Percentiles rank a stretch among this genome's conserved stretches.
phyloP scores from a whole-genome alignment of 2,113 vertebrate genomes.

The Hystrix cristata region DNA sequence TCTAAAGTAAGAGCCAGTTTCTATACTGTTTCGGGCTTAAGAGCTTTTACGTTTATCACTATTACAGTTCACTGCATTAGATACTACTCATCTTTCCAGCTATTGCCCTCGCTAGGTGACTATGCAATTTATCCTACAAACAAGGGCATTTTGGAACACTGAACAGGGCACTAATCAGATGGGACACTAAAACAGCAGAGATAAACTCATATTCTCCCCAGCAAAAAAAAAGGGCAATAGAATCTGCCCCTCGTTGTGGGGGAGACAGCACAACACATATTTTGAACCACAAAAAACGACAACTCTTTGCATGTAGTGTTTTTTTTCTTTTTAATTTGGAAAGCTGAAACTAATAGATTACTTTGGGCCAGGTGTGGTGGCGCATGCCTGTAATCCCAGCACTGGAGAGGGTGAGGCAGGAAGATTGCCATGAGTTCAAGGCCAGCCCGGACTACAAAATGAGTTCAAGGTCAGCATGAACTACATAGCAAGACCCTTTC shows the following conservation, averaged over 20 bases:
- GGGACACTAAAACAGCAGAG: not conserved
- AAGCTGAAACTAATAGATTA: not conserved
- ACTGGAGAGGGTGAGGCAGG: no score
- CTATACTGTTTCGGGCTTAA: not conserved
- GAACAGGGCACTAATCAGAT: not conserved
- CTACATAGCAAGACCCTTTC: no score
- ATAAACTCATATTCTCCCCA: not conserved
- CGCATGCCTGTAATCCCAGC: no score
- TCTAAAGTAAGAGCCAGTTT: not conserved
- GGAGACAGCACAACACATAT: not conserved
- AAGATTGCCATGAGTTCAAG: no score
- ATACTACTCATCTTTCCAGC: not conserved
- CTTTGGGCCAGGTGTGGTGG: not conserved
- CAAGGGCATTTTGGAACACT: not conserved
- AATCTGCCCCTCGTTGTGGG: not conserved
- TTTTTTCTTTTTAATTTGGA: conserved; percentile 19
- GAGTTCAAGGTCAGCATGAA: no score
- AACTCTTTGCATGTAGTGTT: not conserved
- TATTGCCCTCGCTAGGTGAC: not conserved
- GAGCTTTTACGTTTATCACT: not conserved
- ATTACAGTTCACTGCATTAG: not conserved
- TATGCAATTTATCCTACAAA: not conserved
- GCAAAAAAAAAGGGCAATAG: not conserved
- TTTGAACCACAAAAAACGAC: not conserved
- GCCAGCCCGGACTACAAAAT: no score